These are phyloP conservation scores for Augiades crinisus DNA, from an alignment of 2,888 invertebrate genomes.

Conservation along the genomic window DNA sequence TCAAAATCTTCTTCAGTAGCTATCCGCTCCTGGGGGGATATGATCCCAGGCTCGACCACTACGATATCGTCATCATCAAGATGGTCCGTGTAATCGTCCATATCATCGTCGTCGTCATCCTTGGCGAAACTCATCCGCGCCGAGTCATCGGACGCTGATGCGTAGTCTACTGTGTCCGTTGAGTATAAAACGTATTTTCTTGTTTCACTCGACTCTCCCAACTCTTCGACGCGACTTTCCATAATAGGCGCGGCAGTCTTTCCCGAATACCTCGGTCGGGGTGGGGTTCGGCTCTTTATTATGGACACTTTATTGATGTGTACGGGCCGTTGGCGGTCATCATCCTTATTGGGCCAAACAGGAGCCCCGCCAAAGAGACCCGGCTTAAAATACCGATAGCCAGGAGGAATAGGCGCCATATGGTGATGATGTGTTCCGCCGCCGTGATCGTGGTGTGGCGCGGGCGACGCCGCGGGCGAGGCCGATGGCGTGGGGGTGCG, in stretches of 20 bases:
- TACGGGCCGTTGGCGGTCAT: conserved; percentile 55
- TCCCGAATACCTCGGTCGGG: conserved; percentile 68
- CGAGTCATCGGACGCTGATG: conserved; percentile 79
- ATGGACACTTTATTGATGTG: conserved; percentile 81
- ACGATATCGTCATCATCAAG: conserved; percentile 83
- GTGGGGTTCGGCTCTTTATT: conserved; percentile 81
- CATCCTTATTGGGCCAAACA: conserved; percentile 80
- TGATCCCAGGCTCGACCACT: conserved; percentile 81
- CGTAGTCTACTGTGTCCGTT: conserved; percentile 82
- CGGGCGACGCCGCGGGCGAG: conserved; percentile 68
- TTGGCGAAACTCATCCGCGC: conserved; percentile 57
- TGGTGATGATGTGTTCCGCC: conserved; percentile 72
- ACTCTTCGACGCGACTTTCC: conserved; percentile 37
- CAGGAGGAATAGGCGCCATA: conserved; percentile 77
- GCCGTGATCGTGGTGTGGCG: conserved; percentile 50
- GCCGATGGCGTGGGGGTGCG: conserved; percentile 67
- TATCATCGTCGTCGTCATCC: conserved; percentile 62
- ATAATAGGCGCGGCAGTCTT: conserved; percentile 49
- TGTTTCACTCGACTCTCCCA: conserved; percentile 69
- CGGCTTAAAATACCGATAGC: conserved; percentile 82
- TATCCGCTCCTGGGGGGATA: conserved; percentile 83
- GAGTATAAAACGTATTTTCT: conserved; percentile 85
- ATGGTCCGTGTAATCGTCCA: conserved; percentile 58
- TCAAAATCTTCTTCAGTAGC: conserved; percentile 85
- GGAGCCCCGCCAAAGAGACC: conserved; percentile 85